Conservation (phyloP, 2,113 vertebrate species). For the Pycnonotus jocosus region DNA sequence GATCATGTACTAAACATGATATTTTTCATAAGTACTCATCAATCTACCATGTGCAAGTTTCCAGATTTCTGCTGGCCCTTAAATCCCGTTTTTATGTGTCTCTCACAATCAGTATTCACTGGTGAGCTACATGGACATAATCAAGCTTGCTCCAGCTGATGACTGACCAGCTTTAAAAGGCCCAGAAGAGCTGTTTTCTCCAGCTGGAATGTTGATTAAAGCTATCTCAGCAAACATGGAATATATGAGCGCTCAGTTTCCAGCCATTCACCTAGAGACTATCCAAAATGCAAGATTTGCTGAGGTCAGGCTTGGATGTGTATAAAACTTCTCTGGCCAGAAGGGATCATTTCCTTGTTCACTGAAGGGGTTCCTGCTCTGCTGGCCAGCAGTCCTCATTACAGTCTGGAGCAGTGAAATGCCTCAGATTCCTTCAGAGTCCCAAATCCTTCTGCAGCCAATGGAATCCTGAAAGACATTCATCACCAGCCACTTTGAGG, state of each 20-base stretch:
- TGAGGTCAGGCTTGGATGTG: not conserved
- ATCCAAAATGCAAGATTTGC: not conserved
- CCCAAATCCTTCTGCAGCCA: not conserved
- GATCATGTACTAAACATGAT: not conserved
- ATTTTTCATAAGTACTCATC: not conserved
- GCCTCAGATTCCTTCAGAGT: not conserved
- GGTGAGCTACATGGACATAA: not conserved
- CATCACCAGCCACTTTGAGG: accelerated
- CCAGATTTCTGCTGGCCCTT: not conserved
- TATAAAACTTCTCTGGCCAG: not conserved
- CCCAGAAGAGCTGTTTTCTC: not conserved
- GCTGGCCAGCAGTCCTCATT: not conserved
- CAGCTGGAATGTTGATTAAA: not conserved
- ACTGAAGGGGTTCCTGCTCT: not conserved
- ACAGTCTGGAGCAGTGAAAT: not conserved
- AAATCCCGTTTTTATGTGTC: not conserved
- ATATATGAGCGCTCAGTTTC: not conserved
- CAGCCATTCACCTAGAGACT: not conserved
- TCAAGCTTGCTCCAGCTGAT: not conserved
- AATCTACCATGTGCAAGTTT: not conserved
- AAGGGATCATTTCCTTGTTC: not conserved
- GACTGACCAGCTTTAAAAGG: not conserved
- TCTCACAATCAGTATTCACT: not conserved
- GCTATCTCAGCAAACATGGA: not conserved
- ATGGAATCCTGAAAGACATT: not conserved